Evolutionary conservation across 2,888 invertebrate genomes (phyloP), one percentile per base, ranked within the genome.

Genomic region (Patella pellucida): DNA sequence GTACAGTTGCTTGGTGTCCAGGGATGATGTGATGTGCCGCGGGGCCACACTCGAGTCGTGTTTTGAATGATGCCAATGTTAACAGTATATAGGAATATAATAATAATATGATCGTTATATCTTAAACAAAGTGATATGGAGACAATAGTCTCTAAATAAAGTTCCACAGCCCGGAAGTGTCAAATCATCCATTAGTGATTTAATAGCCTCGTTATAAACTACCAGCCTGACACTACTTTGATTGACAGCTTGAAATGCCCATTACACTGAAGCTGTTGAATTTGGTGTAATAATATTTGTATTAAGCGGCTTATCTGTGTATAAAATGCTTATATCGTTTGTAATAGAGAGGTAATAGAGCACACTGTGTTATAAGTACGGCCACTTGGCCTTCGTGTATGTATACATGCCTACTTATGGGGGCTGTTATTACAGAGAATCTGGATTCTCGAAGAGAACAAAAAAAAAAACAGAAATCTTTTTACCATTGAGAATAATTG

Each of bases 101-200:
- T 23, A 62, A 62, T 23, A 62, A 23, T 19, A 62, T 62, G 62
- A 62, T 62, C 23, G 23, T 19, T 19, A 12, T 23, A 62, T 23
- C 19, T 62, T 19, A 15, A 56, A 56, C 62, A 62, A 62, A 62
- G 62, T 62, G 15, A 62, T 62, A 23, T 62, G 62, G 62, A 62
- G 62, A 62, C 62, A 62, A 62, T 19, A 62, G 23, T 62, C 62
- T 62, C 62, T 62, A 62, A 62, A 62, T 23, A 62, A n/a, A 62
- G 23, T 23, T 23, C 23, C 23, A 23, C 62, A 62, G 62, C 14
- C 62, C 62, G 62, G 62, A 62, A 62, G 62, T 62, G 62, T 62
- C 62, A 62, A 62, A 62, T 62, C 62, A 62, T 19, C 62, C 62
- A 62, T 62, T 62, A 62, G 19, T 62, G 62, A 62, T 62, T 62